Evolutionary conservation across 2,888 invertebrate species (phyloP).

Genomic region (Euclidia mi): DNA sequence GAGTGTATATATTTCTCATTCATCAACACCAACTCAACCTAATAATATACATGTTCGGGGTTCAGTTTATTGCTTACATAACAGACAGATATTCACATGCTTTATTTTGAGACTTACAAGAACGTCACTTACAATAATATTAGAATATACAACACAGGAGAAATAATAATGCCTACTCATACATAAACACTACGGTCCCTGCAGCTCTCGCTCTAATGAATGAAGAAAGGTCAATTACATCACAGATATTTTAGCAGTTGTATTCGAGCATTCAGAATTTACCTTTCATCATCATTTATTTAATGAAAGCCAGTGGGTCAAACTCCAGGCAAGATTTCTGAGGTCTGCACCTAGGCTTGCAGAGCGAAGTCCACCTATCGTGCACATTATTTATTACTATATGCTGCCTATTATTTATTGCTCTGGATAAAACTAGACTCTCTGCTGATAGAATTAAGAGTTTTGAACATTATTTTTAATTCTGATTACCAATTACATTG

Average conservation of each 20-base stretch:
- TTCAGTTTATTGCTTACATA: constrained; percentile 12
- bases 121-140: not conserved
- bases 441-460: not conserved
- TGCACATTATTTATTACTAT: constrained; percentile 1
- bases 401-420: constrained; percentile 1
- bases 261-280: not conserved
- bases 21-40: constrained; percentile 24
- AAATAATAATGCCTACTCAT: not conserved
- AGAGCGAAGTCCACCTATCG: not conserved
- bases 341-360: constrained; percentile 6
- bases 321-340: constrained; percentile 10
- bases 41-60: constrained; percentile 8
- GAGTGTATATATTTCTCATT: constrained; percentile 27
- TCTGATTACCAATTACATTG: too few species aligned
- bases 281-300: constrained; percentile 14
- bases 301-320: constrained; percentile 10
- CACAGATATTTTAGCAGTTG: not conserved
- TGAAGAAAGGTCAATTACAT: not conserved
- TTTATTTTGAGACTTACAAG: not conserved
- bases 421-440: not conserved
- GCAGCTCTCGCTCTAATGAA: constrained; percentile 1
- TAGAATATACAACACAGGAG: not conserved
- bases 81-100: too few species aligned
- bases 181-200: not conserved
- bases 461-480: too few species aligned